Percentiles rank a stretch among this genome's conserved stretches.
Conservation (phyloP, 2,113 vertebrate species). For the Phylloscopus whistleri region DNA sequence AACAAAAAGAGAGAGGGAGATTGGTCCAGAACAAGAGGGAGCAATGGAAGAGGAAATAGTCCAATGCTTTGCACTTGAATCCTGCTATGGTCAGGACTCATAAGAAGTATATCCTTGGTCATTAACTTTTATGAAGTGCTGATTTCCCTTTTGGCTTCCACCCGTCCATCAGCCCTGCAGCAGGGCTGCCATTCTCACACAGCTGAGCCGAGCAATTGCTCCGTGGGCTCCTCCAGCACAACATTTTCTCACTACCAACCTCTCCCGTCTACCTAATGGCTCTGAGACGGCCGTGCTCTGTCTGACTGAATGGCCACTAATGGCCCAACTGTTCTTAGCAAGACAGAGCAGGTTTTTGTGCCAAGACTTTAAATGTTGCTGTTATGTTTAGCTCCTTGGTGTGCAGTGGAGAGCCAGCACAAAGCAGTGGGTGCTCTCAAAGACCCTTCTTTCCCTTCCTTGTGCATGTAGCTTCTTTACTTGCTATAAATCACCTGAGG, state of each 20-base stretch:
- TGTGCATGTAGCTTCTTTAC: not conserved
- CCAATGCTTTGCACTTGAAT: not conserved
- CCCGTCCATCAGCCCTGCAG: not conserved
- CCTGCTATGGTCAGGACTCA: not conserved
- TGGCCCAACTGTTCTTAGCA: not conserved
- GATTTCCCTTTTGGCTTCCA: constrained; percentile 22
- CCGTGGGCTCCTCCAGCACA: not conserved
- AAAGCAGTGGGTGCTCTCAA: not conserved
- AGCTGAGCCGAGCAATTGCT: not conserved
- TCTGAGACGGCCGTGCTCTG: not conserved
- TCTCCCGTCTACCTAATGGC: not conserved
- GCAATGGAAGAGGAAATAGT: not conserved
- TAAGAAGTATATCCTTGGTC: not conserved
- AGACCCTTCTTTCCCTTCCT: not conserved
- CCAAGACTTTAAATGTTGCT: not conserved
- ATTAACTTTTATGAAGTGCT: constrained; percentile 48
- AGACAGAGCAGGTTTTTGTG: not conserved
- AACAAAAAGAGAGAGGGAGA: not conserved
- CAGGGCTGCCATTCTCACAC: not conserved
- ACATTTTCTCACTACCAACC: not conserved
- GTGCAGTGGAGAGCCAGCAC: not conserved
- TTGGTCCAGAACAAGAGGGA: not conserved
- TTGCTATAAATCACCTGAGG: not conserved
- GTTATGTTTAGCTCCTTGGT: not conserved
- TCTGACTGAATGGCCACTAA: not conserved